phyloP scores from a whole-genome alignment of 2,797 vertebrate genomes.

The Arrhamphus sclerolepis region DNA sequence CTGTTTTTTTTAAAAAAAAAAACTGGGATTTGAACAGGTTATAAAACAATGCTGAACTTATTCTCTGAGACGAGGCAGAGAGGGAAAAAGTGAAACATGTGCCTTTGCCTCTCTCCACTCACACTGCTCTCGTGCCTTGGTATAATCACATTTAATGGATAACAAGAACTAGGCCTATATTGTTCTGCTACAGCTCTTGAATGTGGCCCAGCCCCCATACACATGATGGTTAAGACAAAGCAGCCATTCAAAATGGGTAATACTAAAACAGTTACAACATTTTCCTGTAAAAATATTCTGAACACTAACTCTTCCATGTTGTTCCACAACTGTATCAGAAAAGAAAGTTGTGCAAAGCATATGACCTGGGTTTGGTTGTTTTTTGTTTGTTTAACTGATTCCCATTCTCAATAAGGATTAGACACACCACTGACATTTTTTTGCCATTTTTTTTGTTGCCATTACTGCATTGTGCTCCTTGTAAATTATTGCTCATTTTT shows the following conservation, averaged over 20 bases:
- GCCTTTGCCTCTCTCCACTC: conserved; percentile 48
- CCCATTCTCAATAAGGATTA: conserved; percentile 8
- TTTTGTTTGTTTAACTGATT: too few relatives aligned
- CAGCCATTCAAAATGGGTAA: conserved; percentile 50
- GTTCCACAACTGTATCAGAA: conserved; percentile 28
- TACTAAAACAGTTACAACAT: conserved; percentile 35
- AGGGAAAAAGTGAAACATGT: conserved; percentile 42
- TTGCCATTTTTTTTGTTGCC: neutral
- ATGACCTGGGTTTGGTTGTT: too few relatives aligned
- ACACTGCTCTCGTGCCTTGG: conserved; percentile 43
- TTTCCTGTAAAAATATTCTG: conserved; percentile 28
- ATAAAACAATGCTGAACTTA: conserved; percentile 9
- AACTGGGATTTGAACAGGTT: neutral
- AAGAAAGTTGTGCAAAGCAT: neutral
- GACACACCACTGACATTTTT: neutral
- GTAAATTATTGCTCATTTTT: conserved; percentile 6
- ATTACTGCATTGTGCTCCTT: neutral
- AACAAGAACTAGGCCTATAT: conserved; percentile 57
- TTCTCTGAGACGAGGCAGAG: conserved; percentile 19
- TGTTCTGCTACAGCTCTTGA: conserved; percentile 51
- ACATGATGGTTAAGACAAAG: conserved; percentile 60
- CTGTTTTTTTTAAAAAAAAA: conserved; percentile 11
- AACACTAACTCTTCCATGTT: neutral
- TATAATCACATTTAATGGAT: conserved; percentile 71
- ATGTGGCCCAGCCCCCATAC: conserved; percentile 37